Evolutionary conservation across 1,140 invertebrate species (phyloP), one percentile per base, ranked within the genome.

Genomic region (Drosophila biarmipes): DNA sequence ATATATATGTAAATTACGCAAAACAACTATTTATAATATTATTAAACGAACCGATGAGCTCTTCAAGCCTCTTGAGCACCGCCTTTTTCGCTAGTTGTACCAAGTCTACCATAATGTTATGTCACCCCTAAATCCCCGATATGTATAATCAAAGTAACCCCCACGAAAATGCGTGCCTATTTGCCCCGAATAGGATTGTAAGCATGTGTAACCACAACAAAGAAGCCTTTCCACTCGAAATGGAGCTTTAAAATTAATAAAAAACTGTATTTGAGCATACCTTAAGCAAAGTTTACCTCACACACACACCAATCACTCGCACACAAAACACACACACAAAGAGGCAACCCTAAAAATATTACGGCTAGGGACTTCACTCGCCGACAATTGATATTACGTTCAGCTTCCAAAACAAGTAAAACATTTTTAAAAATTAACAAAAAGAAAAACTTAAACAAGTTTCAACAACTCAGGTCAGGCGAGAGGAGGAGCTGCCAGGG

Each of bases 281-380:
- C 56, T 68, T 68, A 55, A 68, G 48, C 48, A 54, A 69, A 69
- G 49, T 69, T 69, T 69, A 69, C 67, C 67, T 69, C 67, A 68
- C 51, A 69, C 48, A 53, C 64, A 31, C 57, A 49, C 15, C n/a
- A 31, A 31, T 31, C 37, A 34, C 49, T 38, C 24, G 49, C 57
- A 56, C 53, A 58, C 19, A 55, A 49, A 27, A 42, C 17, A 34
- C 14, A 64, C 34, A 63, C n/a, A 54, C 38, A 46, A 7, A 11
- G 24, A n/a, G 31, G 29, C 45, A 69, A 69, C 67, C 64, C 63
- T 69, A 29, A 21, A 62, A 17, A 14, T 45, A 31, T 37, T 6
- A 12, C n/a, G 40, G 12, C 19, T 29, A 31, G 8, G 27, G 15
- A 24, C 67, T 68, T 38, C 17, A 34, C 51, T 69, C 24, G 66